These are phyloP conservation scores for Proterorhinus semilunaris DNA, from an alignment of 2,113 vertebrate genomes.

Conservation along the genomic window DNA sequence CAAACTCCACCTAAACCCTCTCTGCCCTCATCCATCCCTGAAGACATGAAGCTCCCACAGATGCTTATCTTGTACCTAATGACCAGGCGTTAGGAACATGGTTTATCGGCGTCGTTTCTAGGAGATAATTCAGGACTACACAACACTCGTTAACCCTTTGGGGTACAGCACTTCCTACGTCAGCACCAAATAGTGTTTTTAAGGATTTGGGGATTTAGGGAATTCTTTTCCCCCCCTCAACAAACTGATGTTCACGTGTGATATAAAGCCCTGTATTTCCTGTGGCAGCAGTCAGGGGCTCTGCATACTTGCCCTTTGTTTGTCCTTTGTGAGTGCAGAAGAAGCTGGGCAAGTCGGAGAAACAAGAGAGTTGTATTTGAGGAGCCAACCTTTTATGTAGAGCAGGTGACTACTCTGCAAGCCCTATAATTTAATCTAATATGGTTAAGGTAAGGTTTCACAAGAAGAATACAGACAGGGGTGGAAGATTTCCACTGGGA, in stretches of 20 bases:
- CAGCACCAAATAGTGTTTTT: slow-evolving; percentile 24
- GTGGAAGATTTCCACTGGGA: slow-evolving; percentile 27
- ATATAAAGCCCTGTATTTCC: slow-evolving; percentile 12
- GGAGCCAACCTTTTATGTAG: slow-evolving; percentile 52
- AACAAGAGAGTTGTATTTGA: slow-evolving; percentile 54
- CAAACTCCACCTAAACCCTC: slow-evolving; percentile 40
- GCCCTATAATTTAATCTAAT: slow-evolving; percentile 62
- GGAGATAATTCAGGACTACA: slow-evolving; percentile 54
- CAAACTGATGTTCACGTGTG: slow-evolving; percentile 26
- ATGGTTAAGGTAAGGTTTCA: slow-evolving; percentile 58
- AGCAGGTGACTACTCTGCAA: slow-evolving; percentile 55
- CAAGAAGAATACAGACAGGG: slow-evolving; percentile 25
- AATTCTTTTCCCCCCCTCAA: slow-evolving; percentile 13
- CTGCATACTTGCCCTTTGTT: slow-evolving; percentile 13
- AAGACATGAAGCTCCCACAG: slow-evolving; percentile 68
- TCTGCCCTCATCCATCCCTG: slow-evolving; percentile 62
- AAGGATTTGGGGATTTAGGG: slow-evolving; percentile 1
- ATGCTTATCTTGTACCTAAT: slow-evolving; percentile 77
- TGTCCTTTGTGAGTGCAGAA: slow-evolving; percentile 43
- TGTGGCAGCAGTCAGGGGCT: slow-evolving; percentile 10
- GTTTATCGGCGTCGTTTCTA: slow-evolving; percentile 62
- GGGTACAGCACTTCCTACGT: slow-evolving; percentile 48
- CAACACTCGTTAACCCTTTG: slow-evolving; percentile 32
- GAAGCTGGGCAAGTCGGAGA: slow-evolving; percentile 35
- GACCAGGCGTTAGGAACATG: slow-evolving; percentile 65